Evolutionary conservation across 2,113 vertebrate species (phyloP).

Genomic region (Pholis gunnellus): DNA sequence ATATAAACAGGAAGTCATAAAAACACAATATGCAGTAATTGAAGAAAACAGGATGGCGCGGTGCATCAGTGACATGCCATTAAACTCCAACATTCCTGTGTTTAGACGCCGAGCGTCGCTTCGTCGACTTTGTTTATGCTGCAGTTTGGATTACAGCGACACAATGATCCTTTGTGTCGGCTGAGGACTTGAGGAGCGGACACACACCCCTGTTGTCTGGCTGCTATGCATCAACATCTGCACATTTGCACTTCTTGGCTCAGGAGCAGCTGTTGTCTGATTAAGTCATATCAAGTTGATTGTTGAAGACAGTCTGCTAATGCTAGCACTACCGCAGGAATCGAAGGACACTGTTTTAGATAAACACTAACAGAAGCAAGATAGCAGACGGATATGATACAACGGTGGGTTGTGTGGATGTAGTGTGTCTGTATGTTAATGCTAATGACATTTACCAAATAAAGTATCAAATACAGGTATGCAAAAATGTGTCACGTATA

Average conservation of each 20-base stretch:
- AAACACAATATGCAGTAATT: conserved; percentile 1
- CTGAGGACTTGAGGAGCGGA: neutral
- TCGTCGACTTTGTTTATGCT: conserved; percentile 7
- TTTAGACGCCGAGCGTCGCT: conserved; percentile 4
- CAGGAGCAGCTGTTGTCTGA: neutral
- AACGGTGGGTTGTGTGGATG: neutral
- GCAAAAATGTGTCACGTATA: neutral
- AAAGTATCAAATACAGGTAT: neutral
- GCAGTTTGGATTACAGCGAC: neutral
- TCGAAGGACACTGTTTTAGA: neutral
- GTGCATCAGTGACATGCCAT: neutral
- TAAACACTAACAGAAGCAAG: neutral
- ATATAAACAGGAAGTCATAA: conserved; percentile 52
- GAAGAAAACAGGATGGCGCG: neutral
- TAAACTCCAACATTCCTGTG: neutral
- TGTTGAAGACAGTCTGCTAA: neutral
- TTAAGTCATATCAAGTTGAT: neutral
- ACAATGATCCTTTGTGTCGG: conserved; percentile 28
- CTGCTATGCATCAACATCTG: neutral
- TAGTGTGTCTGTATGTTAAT: neutral
- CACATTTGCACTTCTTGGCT: conserved; percentile 1
- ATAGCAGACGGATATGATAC: neutral
- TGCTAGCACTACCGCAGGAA: neutral
- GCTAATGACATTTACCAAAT: neutral
- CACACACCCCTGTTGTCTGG: neutral